Evolutionary conservation across 1,140 invertebrate species (phyloP), one percentile per base, ranked within the genome.

Genomic region (Zaprionus kolodkinae): DNA sequence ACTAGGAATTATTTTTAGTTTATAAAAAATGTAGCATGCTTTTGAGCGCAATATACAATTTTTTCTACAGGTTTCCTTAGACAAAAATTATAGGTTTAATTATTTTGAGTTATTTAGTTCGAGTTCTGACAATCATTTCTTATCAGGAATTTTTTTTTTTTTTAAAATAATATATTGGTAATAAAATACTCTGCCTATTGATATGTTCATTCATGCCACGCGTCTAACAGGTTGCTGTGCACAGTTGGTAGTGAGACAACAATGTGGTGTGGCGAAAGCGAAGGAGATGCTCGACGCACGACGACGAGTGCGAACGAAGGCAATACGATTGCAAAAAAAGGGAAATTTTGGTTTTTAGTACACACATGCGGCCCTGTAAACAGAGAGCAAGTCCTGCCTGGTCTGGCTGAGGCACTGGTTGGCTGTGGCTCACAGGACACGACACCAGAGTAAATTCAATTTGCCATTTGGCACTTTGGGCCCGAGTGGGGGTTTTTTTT

Each of bases 351-450:
- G 61, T 43, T 74, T 84, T 88, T 89, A 88, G 85, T 55, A 81
- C 84, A 78, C 59, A 45, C 40, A 45, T 6, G 40, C 40, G 40
- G 52, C 21, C 21, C 78, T 90, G 85, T 89, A 89, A 89, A 89
- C 85, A 90, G 85, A 89, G 85, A 89, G 81, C 52, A 76, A 69
- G 36, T 83, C 81, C 83, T 67, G 45, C 43, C 60, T 15, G 11
- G 1, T 21, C 30, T 36, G 48, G 17, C 54, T 56, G 27, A 30
- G 64, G 21, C 21, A 10, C 17, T 43, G 54, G 40, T 27, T 7
- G 45, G 55, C 25, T 45, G 43, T 63, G 65, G 55, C 71, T 45
- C 40, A n/a, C 40, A 50, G 45, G 45, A 50, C 45, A 12, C 45
- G 45, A 50, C 45, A 50, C 45, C 21, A 21, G 60, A 50, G 52